Conservation (phyloP, 2,113 vertebrate species). For the Emydura subglobosa region DNA sequence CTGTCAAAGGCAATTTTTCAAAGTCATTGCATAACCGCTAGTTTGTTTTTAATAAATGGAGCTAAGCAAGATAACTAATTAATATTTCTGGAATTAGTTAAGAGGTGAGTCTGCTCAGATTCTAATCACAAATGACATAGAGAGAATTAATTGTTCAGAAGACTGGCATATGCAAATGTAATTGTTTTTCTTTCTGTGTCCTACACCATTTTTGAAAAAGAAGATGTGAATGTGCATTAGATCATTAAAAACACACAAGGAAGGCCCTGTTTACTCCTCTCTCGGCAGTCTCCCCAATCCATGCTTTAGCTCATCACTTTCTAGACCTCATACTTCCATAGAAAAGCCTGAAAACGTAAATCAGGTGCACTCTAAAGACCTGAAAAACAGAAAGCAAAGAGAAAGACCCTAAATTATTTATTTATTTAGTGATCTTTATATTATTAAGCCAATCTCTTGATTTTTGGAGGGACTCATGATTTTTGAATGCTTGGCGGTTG, state of each 20-base stretch:
- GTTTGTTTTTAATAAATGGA: constrained; percentile 6
- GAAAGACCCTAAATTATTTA: not conserved
- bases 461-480: not conserved
- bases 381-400: not conserved
- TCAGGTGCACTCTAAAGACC: not conserved
- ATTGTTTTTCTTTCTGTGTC: not conserved
- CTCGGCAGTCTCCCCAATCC: not conserved
- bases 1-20: constrained; percentile 20
- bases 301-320: not conserved
- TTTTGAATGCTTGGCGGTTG: not conserved
- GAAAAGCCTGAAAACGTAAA: not conserved
- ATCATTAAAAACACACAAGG: not conserved
- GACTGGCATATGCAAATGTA: not conserved
- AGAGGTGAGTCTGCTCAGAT: not conserved
- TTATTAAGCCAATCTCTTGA: not conserved
- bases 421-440: not conserved
- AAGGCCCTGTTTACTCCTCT: not conserved
- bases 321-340: not conserved
- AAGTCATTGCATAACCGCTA: not conserved
- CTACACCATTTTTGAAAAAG: not conserved
- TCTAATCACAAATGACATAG: not conserved
- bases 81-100: not conserved
- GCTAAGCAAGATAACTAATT: constrained; percentile 17
- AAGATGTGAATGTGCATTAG: not conserved
- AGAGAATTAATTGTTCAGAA: not conserved